These are phyloP conservation scores for Corythaeola cristata DNA, from an alignment of 2,113 vertebrate genomes.

Conservation along the genomic window DNA sequence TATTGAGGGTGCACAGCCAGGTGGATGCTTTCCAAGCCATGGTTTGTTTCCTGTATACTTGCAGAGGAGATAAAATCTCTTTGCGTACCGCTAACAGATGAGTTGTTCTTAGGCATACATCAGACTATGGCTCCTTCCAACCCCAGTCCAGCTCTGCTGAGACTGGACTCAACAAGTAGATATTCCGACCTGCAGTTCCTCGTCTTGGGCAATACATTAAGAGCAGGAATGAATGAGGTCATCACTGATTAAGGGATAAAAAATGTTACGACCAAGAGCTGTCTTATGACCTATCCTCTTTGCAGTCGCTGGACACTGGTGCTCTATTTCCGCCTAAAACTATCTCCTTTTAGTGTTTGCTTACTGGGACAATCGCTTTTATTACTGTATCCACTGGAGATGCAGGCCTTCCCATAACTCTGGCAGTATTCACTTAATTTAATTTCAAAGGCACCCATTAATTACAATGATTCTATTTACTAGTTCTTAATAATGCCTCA, in stretches of 20 bases:
- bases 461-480: conserved; percentile 19
- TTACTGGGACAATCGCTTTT: not conserved
- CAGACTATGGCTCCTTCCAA: not conserved
- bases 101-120: not conserved
- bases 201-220: not conserved
- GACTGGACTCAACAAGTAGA: not conserved
- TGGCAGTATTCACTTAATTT: not conserved
- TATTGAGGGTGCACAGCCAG: not conserved
- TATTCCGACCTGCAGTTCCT: not conserved
- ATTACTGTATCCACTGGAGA: not conserved
- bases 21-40: not conserved
- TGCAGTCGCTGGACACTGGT: not conserved
- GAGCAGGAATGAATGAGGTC: not conserved
- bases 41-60: not conserved
- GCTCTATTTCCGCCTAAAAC: not conserved
- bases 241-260: not conserved
- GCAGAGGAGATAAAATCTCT: not conserved
- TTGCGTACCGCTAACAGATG: not conserved
- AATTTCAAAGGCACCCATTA: not conserved
- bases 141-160: not conserved
- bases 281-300: not conserved
- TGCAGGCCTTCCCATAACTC: not conserved
- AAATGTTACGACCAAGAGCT: not conserved
- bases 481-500: not conserved
- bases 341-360: not conserved